Conservation (phyloP, 2,888 invertebrate genomes). For the Leptinotarsa haldemani region DNA sequence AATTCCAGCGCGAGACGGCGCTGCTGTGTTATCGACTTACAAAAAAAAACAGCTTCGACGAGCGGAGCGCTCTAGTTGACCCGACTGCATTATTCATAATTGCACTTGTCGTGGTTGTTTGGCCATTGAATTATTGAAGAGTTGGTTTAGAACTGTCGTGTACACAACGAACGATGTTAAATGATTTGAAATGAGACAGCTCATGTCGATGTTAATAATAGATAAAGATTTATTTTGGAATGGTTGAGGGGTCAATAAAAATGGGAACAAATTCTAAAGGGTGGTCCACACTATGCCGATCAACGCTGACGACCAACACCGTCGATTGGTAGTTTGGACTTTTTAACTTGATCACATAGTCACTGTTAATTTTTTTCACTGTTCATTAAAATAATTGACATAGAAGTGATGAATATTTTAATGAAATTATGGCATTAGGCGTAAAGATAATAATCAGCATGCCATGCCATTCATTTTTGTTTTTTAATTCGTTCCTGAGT, state of each 20-base stretch:
- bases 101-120: conserved; percentile 8
- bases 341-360: too few relatives aligned
- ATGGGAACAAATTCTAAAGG: too few relatives aligned
- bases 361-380: too few relatives aligned
- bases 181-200: not conserved
- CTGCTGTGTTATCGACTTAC: conserved; percentile 35
- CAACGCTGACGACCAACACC: too few relatives aligned
- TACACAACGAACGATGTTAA: not conserved
- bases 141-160: not conserved
- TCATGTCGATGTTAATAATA: conserved; percentile 1
- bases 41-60: not conserved
- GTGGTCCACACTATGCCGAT: too few relatives aligned
- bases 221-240: not conserved
- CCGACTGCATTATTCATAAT: conserved; percentile 16
- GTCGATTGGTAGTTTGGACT: too few relatives aligned
- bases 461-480: too few relatives aligned
- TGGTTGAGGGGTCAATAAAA: not conserved
- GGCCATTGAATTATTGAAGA: not conserved
- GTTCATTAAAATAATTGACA: too few relatives aligned
- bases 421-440: too few relatives aligned
- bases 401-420: too few relatives aligned
- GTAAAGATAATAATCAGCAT: too few relatives aligned
- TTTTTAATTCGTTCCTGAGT: too few relatives aligned
- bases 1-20: conserved; percentile 30
- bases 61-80: not conserved